Conservation (phyloP, 2,797 vertebrate genomes). For the Luscinia luscinia region DNA sequence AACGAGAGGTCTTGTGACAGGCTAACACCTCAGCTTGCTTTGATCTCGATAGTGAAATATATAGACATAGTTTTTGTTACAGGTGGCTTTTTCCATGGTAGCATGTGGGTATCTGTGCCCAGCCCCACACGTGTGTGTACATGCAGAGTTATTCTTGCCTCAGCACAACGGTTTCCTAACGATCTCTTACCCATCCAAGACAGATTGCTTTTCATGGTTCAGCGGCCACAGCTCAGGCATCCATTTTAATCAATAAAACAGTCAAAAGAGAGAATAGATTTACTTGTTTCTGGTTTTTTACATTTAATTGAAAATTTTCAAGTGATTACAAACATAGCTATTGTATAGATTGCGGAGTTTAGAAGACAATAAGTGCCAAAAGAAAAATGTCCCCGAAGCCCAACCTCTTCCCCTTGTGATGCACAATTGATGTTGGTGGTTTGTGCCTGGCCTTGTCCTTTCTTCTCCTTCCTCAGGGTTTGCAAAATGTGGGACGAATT, state of each 20-base stretch:
- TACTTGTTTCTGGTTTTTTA: constrained; percentile 77
- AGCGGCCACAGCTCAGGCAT: constrained; percentile 75
- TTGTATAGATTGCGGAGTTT: constrained; percentile 62
- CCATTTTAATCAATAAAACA: constrained; percentile 84
- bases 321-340: constrained; percentile 76
- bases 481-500: background rate
- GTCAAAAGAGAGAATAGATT: constrained; percentile 84
- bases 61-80: background rate
- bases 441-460: background rate
- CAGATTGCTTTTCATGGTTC: constrained; percentile 84
- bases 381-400: background rate
- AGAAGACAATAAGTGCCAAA: constrained; percentile 58
- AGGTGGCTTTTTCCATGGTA: background rate
- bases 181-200: constrained; percentile 82
- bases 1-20: background rate
- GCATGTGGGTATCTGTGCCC: background rate
- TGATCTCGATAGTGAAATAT: background rate
- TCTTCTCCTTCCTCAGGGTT: background rate
- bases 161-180: constrained; percentile 78
- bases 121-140: constrained; percentile 34
- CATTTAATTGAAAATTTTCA: constrained; percentile 81
- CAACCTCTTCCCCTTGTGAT: background rate
- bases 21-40: constrained; percentile 17
- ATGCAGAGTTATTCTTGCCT: constrained; percentile 71
- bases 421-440: background rate